These are phyloP conservation scores for Hybognathus amarus DNA, from an alignment of 2,797 vertebrate genomes.

Conservation along the genomic window DNA sequence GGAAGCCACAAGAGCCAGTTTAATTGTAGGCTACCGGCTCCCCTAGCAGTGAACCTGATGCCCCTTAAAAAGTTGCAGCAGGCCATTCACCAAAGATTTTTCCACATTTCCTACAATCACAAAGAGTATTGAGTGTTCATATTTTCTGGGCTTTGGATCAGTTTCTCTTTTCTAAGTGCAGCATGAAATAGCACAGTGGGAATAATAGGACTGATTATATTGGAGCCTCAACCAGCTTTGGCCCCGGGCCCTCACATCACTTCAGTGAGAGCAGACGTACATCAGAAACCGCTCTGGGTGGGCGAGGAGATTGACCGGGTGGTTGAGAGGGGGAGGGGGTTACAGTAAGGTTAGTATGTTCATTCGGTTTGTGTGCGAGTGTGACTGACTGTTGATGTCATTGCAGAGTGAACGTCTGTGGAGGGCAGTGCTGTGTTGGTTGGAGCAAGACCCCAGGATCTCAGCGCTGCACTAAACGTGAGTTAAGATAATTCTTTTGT, in stretches of 20 bases:
- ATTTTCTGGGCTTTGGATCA: constrained; percentile 1
- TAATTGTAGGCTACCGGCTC: constrained; percentile 36
- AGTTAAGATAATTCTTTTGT: constrained; percentile 69
- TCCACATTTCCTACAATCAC: constrained; percentile 37
- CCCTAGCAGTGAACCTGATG: constrained; percentile 24
- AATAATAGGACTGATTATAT: constrained; percentile 46
- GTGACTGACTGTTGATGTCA: constrained; percentile 58
- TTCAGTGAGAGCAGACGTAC: constrained; percentile 47
- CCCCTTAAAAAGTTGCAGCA: constrained; percentile 14
- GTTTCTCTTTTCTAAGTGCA: constrained; percentile 28
- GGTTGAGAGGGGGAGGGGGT: neutral
- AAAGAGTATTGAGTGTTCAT: constrained; percentile 13
- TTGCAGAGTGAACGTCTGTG: constrained; percentile 93
- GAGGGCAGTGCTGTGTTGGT: constrained; percentile 95
- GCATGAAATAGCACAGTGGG: constrained; percentile 22
- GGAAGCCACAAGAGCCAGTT: neutral
- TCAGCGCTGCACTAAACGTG: constrained; percentile 95
- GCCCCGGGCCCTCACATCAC: constrained; percentile 40
- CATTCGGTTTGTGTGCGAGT: constrained; percentile 14
- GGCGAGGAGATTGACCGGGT: constrained; percentile 26
- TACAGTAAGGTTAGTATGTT: constrained; percentile 52
- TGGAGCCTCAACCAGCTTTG: constrained; percentile 46
- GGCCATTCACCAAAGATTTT: constrained; percentile 45
- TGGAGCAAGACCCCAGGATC: constrained; percentile 92
- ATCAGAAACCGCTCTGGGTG: constrained; percentile 48